Conservation (phyloP, 2,888 invertebrate species). For the Leptinotarsa rubiginosa region DNA sequence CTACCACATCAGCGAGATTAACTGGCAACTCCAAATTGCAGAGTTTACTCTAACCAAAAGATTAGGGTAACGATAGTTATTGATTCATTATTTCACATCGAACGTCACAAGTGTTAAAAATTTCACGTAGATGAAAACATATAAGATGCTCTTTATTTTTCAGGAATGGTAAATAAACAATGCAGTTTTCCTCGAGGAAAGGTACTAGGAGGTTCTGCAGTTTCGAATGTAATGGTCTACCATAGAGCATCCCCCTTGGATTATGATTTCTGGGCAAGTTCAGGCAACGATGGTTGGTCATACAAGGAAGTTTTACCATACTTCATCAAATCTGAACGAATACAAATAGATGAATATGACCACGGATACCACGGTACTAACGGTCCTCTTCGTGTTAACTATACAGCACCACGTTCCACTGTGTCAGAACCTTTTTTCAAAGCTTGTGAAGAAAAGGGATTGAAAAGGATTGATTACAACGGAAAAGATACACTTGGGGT, state of each 20-base stretch:
- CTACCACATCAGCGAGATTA: too few relatives aligned
- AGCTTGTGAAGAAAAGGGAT: conserved; percentile 67
- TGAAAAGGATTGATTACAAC: conserved; percentile 34
- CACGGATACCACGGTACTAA: conserved; percentile 55
- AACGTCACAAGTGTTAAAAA: too few relatives aligned
- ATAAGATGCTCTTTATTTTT: not conserved
- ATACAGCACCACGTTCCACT: conserved; percentile 28
- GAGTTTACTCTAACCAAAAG: too few relatives aligned
- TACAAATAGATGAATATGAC: conserved; percentile 17
- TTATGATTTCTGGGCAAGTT: conserved; percentile 77
- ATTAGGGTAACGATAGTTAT: too few relatives aligned
- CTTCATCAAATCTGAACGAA: conserved; percentile 79
- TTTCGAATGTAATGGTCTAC: conserved; percentile 83
- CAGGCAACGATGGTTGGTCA: conserved; percentile 79
- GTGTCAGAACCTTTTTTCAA: conserved; percentile 22
- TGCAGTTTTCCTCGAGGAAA: conserved; percentile 72
- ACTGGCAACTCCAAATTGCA: too few relatives aligned
- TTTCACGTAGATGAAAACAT: too few relatives aligned
- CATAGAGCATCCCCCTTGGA: conserved; percentile 74
- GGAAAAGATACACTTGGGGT: conserved; percentile 28
- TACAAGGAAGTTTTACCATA: conserved; percentile 77
- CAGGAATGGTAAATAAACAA: conserved; percentile 56
- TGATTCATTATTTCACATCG: too few relatives aligned
- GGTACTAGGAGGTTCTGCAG: conserved; percentile 82
- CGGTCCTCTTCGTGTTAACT: conserved; percentile 68